phyloP scores from a whole-genome alignment of 2,113 vertebrate genomes.

The Psettodes erumei region DNA sequence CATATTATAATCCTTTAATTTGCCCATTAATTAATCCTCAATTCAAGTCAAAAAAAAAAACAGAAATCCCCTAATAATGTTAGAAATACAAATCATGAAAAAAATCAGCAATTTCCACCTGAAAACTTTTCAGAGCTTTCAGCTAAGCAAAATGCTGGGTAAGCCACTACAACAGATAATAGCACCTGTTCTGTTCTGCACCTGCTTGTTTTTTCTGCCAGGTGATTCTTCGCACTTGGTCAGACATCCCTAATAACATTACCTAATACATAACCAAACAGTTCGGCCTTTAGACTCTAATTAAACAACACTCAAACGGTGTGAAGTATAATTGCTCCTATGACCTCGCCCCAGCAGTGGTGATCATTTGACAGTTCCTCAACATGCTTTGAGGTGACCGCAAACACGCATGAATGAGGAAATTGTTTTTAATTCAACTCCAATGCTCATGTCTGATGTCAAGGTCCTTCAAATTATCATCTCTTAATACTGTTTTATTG shows the following conservation, averaged over 20 bases:
- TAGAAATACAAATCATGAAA: neutral
- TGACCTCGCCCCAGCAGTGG: neutral
- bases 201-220: neutral
- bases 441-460: neutral
- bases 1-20: neutral
- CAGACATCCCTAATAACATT: neutral
- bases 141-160: neutral
- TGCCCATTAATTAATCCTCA: neutral
- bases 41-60: too few relatives aligned
- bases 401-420: slow-evolving; percentile 21
- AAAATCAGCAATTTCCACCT: neutral
- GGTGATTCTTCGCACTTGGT: neutral
- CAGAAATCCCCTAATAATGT: too few relatives aligned
- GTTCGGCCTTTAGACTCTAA: slow-evolving; percentile 49
- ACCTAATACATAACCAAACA: slow-evolving; percentile 44
- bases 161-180: neutral
- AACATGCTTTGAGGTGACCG: neutral
- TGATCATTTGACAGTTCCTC: slow-evolving; percentile 19
- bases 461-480: neutral
- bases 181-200: neutral
- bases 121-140: neutral
- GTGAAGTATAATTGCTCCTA: neutral
- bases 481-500: slow-evolving; percentile 3
- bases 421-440: slow-evolving; percentile 20
- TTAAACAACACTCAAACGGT: slow-evolving; percentile 27